phyloP scores from a whole-genome alignment of 2,888 invertebrate species.

The Stenchaetothrips biformis region DNA sequence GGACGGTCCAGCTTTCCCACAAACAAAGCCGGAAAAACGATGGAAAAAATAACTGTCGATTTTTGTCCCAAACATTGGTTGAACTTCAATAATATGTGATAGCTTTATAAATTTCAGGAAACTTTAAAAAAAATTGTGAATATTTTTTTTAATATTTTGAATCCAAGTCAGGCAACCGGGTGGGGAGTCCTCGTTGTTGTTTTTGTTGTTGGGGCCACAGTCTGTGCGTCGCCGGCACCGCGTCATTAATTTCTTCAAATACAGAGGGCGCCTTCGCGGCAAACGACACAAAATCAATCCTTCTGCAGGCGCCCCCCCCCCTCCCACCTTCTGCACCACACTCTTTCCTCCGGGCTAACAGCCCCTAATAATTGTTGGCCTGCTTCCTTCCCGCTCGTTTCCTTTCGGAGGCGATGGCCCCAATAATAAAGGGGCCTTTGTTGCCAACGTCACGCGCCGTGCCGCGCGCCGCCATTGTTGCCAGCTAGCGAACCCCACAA shows the following conservation, averaged over 20 bases:
- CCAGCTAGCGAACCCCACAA: neutral
- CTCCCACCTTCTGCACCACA: neutral
- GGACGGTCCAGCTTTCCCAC: no score
- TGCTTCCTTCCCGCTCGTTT: neutral
- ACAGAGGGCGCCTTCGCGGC: neutral
- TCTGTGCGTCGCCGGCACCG: neutral
- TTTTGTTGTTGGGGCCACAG: no score
- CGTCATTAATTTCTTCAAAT: slow-evolving; percentile 24
- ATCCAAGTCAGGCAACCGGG: no score
- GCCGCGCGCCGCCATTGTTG: neutral
- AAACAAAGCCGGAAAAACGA: no score
- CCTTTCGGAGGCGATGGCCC: neutral
- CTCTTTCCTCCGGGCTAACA: neutral
- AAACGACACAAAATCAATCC: slow-evolving; percentile 23
- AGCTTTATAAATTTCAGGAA: no score
- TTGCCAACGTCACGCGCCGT: slow-evolving; percentile 8
- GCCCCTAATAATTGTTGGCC: slow-evolving; percentile 15
- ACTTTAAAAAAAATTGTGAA: no score
- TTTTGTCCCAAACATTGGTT: no score
- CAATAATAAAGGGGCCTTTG: slow-evolving; percentile 9
- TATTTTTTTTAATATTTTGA: no score
- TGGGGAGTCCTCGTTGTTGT: no score
- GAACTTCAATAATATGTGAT: no score
- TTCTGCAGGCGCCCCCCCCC: neutral
- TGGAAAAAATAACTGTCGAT: no score